Conservation (phyloP, 2,113 vertebrate genomes). For the Hoplias malabaricus region DNA sequence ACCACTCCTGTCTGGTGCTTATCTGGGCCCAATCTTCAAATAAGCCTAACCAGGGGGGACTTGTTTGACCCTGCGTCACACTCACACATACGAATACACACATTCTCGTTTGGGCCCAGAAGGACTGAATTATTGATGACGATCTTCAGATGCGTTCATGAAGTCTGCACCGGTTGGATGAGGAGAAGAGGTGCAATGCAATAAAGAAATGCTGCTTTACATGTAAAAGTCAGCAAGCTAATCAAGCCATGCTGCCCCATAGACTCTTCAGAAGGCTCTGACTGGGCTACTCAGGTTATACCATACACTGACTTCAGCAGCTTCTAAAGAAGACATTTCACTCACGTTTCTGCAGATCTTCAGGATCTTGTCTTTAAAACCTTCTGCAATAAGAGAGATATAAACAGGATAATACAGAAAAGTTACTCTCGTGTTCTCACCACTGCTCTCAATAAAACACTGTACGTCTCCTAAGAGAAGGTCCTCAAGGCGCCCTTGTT, state of each 20-base stretch:
- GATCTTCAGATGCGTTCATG: slow-evolving; percentile 82
- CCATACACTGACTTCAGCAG: background rate
- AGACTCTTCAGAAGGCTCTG: background rate
- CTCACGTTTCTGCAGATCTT: background rate
- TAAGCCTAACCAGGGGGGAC: slow-evolving; percentile 89
- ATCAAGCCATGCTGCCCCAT: background rate
- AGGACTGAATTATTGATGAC: slow-evolving; percentile 93
- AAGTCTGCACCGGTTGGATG: slow-evolving; percentile 71
- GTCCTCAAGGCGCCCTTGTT: slow-evolving; percentile 33
- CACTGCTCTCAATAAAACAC: slow-evolving; percentile 17
- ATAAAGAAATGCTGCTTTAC: background rate
- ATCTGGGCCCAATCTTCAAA: slow-evolving; percentile 85
- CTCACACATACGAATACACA: slow-evolving; percentile 51
- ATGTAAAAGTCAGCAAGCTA: background rate
- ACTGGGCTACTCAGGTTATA: background rate
- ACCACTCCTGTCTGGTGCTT: slow-evolving; percentile 81
- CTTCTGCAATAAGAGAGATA: background rate
- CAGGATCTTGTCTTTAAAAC: slow-evolving; percentile 4
- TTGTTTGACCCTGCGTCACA: slow-evolving; percentile 67
- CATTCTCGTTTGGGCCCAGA: slow-evolving; percentile 78
- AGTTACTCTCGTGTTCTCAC: background rate
- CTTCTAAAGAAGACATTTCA: background rate
- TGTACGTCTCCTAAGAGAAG: slow-evolving; percentile 12
- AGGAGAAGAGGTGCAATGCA: slow-evolving; percentile 54
- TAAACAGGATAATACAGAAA: background rate